Base-by-base conservation (phyloP, 2,888 invertebrate species). In the Epinotia nisella region DNA sequence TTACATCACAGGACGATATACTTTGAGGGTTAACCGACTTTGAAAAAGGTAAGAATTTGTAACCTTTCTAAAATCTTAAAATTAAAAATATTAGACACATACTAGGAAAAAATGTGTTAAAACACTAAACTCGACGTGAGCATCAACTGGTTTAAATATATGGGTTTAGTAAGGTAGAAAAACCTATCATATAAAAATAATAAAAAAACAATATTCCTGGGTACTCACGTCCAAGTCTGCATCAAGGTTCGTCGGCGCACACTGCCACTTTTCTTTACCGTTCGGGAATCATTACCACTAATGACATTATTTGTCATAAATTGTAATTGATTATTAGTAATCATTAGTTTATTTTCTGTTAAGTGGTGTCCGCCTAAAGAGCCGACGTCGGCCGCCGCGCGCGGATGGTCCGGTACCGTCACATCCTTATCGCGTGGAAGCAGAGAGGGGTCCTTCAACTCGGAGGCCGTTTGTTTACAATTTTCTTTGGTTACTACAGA, bases 301-400 rank as follows among this genome's bases (percentile, higher is more conserved):
- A 41, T 39, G 77, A 77, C 78, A 74, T 78, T 77, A 74, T 72
- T 76, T 15, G 75, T 75, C 68, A 71, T 75, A 64, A 76, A 79
- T 65, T 76, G 78, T 64, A 76, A 76, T 59, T 76, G 79, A 56
- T 76, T 71, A 49, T 76, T 71, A 76, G 75, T 77, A 73, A 75
- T 77, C 81, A 74, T 73, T 73, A 74, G 49, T 82, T 79, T 65
- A 45, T 71, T 77, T 73, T 51, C 73, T 65, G 66, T 58, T 75
- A 65, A 76, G 64, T 76, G 74, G 59, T 76, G 73, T 13, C 68
- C 71, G 67, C 75, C 71, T 64, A 62, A 69, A 55, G 70, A 49
- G 71, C 70, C 84, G 79, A 81, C 82, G 56, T 73, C 81, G 81
- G 75, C 76, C 68, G 75, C 75, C 70, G 76, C 67, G 71, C 73